Percentiles rank a stretch among this genome's conserved stretches.
Conservation (phyloP, 2,113 vertebrate genomes). For the Mellivora capensis region DNA sequence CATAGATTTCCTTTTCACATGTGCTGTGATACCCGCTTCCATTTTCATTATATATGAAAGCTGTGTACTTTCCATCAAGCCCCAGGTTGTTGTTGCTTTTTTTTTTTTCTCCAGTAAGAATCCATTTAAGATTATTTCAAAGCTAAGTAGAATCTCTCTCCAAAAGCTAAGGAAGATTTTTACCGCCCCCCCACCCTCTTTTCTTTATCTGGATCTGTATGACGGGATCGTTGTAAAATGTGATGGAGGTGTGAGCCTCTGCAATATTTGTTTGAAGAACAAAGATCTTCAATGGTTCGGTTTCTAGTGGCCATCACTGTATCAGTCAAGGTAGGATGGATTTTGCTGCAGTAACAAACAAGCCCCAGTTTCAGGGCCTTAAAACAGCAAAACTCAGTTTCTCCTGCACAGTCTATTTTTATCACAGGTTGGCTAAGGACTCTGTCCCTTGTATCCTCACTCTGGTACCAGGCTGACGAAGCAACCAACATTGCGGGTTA, state of each 20-base stretch:
- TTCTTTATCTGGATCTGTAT: not conserved
- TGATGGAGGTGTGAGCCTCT: not conserved
- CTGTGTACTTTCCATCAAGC: not conserved
- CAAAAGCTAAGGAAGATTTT: not conserved
- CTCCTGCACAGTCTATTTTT: not conserved
- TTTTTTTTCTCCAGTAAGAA: not conserved
- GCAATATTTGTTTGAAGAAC: not conserved
- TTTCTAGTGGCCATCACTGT: not conserved
- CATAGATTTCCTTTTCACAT: constrained; percentile 61
- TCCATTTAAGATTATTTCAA: not conserved
- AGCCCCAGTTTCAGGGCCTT: not conserved
- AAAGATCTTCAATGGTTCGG: not conserved
- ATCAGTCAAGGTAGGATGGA: not conserved
- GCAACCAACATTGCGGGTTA: not conserved
- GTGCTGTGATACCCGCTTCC: constrained; percentile 22
- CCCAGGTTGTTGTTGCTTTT: not conserved
- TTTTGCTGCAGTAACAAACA: not conserved
- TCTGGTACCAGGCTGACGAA: not conserved
- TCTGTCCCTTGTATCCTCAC: not conserved
- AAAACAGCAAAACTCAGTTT: not conserved
- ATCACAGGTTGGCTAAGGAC: not conserved
- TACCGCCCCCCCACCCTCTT: not conserved
- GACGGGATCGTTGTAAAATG: not conserved
- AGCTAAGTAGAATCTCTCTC: not conserved
- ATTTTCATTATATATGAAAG: constrained; percentile 36